These are phyloP conservation scores for Cylindroiulus punctatus DNA, from an alignment of 2,888 invertebrate species.

Conservation along the genomic window DNA sequence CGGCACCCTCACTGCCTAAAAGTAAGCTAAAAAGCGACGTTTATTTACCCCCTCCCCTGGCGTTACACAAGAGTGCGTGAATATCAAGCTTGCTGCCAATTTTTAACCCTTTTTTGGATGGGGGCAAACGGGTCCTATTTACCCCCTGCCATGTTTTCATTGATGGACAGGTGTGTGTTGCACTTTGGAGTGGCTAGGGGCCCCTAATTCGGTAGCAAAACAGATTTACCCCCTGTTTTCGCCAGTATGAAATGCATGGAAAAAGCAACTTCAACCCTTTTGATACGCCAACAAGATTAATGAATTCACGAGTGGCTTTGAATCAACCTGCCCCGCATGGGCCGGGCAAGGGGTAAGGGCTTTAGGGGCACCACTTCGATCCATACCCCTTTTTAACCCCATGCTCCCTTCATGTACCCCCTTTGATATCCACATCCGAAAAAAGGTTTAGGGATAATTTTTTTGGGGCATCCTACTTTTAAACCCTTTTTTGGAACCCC, in stretches of 20 bases:
- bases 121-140: slow-evolving; percentile 10
- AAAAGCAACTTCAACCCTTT: slow-evolving; percentile 45
- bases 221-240: slow-evolving; percentile 37
- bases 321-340: slow-evolving; percentile 19
- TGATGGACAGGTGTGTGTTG: slow-evolving; percentile 38
- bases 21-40: background rate
- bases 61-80: slow-evolving; percentile 20
- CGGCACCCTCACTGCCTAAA: background rate
- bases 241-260: background rate
- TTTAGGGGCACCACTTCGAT: background rate
- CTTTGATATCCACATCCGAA: background rate
- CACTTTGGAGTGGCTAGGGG: slow-evolving; percentile 1
- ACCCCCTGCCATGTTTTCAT: slow-evolving; percentile 34
- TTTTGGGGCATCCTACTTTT: background rate
- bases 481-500: background rate
- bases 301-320: slow-evolving; percentile 12
- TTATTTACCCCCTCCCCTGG: slow-evolving; percentile 10
- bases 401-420: slow-evolving; percentile 1
- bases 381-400: slow-evolving; percentile 37
- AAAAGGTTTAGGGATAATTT: background rate
- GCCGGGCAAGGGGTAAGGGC: background rate
- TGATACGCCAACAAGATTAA: slow-evolving; percentile 47
- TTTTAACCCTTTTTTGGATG: background rate
- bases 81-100: background rate
- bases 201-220: slow-evolving; percentile 29